Base-by-base conservation (phyloP, 1,140 invertebrate species). In the Drosophila bifasciata region DNA sequence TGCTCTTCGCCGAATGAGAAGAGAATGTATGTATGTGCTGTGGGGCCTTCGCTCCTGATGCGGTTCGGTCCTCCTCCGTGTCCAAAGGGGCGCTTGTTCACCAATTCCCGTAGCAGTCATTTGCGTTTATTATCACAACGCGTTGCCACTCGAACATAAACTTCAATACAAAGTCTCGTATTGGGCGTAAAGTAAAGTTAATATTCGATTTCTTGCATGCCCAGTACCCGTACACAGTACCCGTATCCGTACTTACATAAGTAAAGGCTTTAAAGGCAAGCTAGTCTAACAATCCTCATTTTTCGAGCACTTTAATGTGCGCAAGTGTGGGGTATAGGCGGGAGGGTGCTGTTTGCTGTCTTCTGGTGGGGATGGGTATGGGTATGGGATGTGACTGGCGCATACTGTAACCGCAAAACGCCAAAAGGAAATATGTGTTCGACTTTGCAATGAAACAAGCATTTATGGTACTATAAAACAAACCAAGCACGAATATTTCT, bases 391-490 rank as follows among this genome's bases (percentile, higher is more conserved):
- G n/a, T n/a, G n/a, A n/a, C n/a, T n/a, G n/a, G n/a, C n/a, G n/a
- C n/a, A n/a, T n/a, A 88, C 73, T 80, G 78, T 77, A 88, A 85
- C 80, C 81, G 73, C 83, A 76, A 88, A 86, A 76, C 51, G 77
- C 69, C 78, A 73, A 86, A 88, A 64, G 57, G 83, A 88, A 86
- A 88, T 88, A 86, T 88, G 88, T 88, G 78, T 86, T 74, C 83
- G 83, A 88, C 83, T 88, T 86, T 88, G 78, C 78, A 86, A 86
- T 86, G 78, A 86, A 88, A 86, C 74, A 85, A 86, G 69, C 83
- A 77, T 86, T 86, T 86, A 86, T 83, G 81, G 84, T 81, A 64
- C 78, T 78, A 86, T 86, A 88, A 86, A 86, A 86, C 81, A 86
- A 88, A 83, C 78, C 68, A 74, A 74, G 83, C 83, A 88, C 83